Evolutionary conservation across 2,888 invertebrate genomes (phyloP), one percentile per base, ranked within the genome.

Genomic region (Cheilosia vernalis): DNA sequence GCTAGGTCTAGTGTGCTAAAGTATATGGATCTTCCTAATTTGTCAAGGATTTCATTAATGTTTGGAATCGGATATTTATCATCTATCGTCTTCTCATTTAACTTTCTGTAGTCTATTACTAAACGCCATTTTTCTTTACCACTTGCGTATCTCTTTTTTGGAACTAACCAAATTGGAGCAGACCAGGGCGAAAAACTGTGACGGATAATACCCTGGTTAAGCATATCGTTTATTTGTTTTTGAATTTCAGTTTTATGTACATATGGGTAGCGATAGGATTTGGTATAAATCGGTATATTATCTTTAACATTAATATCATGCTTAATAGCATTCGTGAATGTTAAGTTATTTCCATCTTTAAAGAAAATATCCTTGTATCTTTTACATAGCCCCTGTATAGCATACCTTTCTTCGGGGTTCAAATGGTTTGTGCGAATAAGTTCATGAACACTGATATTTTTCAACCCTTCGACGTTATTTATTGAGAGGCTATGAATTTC

Each of bases 11-110:
- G 40, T 21, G 88, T 88, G 2, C 89, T 70, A 66, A 91, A 91
- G 83, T 91, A 91, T 80, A 89, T 87, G 4, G 88, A 86, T 72
- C 89, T 88, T n/a, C 90, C 90, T 72, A 91, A 70, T 87, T 90
- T 89, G 70, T 90, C 90, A n/a, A 91, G 72, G 47, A 91, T 90
- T 51, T 90, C 56, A 0, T 3, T 37, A 1, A 49, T 64, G 10
- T 64, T 64, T 1, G 37, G 64, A 1, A 64, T 9, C 2, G 64
- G 64, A 17, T 21, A 64, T 37, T 24, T 44, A 2, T 61, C 61
- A 2, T 4, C 42, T 2, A 47, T 17, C 1, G 19, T 37, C 6
- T 64, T 49, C 0, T 64, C 21, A 13, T 64, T 33, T 6, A 63
- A 0, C 33, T 63, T 63, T n/a, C 63, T 6, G 10, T 63, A 63